These are phyloP conservation scores for Scaptomyza graminum DNA, from an alignment of 1,140 invertebrate species.

Conservation along the genomic window DNA sequence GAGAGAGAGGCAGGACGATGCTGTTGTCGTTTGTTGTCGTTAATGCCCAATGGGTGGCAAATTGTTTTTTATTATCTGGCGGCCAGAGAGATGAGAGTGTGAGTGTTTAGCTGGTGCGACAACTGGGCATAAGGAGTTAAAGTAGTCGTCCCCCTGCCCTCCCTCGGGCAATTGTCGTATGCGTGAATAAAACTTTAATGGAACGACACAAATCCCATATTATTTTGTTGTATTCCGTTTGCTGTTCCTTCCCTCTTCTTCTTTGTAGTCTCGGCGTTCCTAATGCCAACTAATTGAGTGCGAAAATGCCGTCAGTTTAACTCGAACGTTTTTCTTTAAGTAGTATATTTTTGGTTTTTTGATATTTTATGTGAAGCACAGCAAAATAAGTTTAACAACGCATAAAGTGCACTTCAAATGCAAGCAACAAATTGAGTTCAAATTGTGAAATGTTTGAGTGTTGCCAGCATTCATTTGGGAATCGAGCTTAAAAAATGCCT, in stretches of 20 bases:
- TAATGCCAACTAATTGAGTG: slow-evolving; percentile 84
- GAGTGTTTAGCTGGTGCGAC: slow-evolving; percentile 15
- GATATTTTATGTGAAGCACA: slow-evolving; percentile 50
- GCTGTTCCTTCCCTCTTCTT: neutral
- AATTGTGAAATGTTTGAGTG: neutral
- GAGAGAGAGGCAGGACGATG: slow-evolving; percentile 42
- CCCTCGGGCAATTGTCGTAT: slow-evolving; percentile 53
- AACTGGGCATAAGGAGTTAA: slow-evolving; percentile 56
- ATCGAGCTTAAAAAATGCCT: slow-evolving; percentile 27
- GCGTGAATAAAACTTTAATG: slow-evolving; percentile 84
- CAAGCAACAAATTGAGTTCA: slow-evolving; percentile 1
- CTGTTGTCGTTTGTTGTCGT: slow-evolving; percentile 77
- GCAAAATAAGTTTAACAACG: slow-evolving; percentile 43
- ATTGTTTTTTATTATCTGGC: slow-evolving; percentile 83
- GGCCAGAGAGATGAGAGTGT: slow-evolving; percentile 41
- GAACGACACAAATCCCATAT: slow-evolving; percentile 83
- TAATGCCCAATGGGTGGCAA: slow-evolving; percentile 83
- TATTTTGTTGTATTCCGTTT: neutral
- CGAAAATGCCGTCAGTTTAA: slow-evolving; percentile 80
- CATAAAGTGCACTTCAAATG: slow-evolving; percentile 59
- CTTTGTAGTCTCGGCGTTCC: slow-evolving; percentile 51
- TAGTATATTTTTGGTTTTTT: slow-evolving; percentile 20
- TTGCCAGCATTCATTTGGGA: slow-evolving; percentile 15
- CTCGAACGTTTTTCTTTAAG: slow-evolving; percentile 12
- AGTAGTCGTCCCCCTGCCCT: slow-evolving; percentile 15